phyloP scores from a whole-genome alignment of 37 sponge, comb jelly and placozoan species.

The Agelas oroides region DNA sequence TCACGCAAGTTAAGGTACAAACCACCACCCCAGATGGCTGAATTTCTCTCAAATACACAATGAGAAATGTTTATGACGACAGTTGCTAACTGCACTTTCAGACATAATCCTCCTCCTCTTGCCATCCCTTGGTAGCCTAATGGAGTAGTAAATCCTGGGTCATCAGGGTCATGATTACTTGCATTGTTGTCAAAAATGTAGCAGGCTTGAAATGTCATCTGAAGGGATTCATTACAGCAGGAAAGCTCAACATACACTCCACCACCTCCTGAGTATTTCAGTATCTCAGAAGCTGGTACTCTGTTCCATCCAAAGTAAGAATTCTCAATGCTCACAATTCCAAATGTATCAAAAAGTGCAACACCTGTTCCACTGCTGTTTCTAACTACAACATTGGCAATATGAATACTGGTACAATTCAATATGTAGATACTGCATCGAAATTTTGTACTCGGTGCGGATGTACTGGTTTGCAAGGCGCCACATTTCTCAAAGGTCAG shows the following conservation, averaged over 20 bases:
- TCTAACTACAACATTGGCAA: neutral
- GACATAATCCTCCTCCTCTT: conserved; percentile 11
- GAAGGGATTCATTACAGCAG: too few relatives aligned
- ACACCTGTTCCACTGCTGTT: neutral
- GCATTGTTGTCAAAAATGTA: conserved; percentile 3
- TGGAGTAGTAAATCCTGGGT: too few relatives aligned
- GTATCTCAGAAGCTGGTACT: neutral
- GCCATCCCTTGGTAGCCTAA: neutral
- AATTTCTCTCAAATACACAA: neutral
- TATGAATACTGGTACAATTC: neutral
- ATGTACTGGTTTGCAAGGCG: too few relatives aligned
- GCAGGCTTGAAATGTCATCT: neutral
- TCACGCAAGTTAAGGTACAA: neutral
- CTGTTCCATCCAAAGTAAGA: neutral
- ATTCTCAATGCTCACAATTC: neutral
- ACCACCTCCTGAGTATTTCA: neutral
- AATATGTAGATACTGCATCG: conserved; percentile 4
- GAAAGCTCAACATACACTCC: conserved; percentile 2
- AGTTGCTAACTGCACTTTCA: neutral
- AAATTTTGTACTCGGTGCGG: too few relatives aligned
- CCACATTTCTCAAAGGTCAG: too few relatives aligned
- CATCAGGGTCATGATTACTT: neutral
- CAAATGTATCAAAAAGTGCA: neutral
- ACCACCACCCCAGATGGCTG: too few relatives aligned
- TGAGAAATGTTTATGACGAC: neutral